These are phyloP conservation scores for Manis pentadactyla DNA, from an alignment of 2,797 vertebrate species.

Conservation along the genomic window DNA sequence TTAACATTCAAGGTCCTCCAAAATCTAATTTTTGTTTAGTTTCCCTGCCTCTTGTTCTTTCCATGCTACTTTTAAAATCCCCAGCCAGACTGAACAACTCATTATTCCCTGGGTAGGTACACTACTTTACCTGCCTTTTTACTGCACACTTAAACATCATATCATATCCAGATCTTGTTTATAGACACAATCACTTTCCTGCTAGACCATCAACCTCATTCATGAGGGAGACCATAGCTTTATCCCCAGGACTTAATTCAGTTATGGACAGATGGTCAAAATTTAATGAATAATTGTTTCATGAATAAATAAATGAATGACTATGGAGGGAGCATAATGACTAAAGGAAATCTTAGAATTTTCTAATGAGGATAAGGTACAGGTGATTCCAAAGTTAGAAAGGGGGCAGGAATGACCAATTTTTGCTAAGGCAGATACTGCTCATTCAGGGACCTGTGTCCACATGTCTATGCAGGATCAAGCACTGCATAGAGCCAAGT, in stretches of 20 bases:
- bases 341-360: background rate
- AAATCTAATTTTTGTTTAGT: background rate
- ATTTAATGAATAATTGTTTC: background rate
- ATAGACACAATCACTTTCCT: background rate
- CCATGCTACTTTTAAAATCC: background rate
- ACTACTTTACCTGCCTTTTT: background rate
- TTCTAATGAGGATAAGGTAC: constrained; percentile 18
- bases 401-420: background rate
- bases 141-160: background rate
- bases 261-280: background rate
- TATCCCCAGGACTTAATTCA: background rate
- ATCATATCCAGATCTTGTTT: background rate
- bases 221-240: background rate
- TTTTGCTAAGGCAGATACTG: background rate
- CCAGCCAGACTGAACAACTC: background rate
- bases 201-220: background rate
- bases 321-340: background rate
- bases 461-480: constrained; percentile 61
- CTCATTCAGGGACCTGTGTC: constrained; percentile 57
- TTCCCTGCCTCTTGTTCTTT: background rate
- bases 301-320: constrained; percentile 4
- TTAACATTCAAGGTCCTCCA: background rate
- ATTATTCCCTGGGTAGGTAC: background rate
- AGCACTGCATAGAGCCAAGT: constrained; percentile 82
- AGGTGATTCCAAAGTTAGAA: background rate